Evolutionary conservation across 2,113 vertebrate genomes (phyloP).

Genomic region (Orientallactaga bullata): DNA sequence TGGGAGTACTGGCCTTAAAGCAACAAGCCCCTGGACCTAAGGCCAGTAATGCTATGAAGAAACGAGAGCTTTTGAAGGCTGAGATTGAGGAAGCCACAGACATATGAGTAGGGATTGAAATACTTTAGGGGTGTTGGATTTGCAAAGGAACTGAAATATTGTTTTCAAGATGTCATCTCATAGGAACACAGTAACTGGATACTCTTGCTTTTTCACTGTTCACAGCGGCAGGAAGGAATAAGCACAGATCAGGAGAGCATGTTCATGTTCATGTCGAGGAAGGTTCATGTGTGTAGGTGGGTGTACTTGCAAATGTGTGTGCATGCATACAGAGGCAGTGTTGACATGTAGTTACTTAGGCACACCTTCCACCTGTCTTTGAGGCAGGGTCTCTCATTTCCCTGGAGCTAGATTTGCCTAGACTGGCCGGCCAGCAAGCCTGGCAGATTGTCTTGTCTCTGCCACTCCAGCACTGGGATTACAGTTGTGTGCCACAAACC

Average conservation of each 20-base stretch:
- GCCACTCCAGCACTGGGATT: no score
- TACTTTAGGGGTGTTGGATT: neutral
- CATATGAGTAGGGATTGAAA: neutral
- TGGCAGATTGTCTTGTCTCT: no score
- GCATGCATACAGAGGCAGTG: no score
- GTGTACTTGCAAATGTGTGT: no score
- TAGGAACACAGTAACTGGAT: neutral
- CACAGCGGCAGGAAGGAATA: neutral
- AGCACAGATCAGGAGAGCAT: neutral
- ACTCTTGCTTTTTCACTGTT: neutral
- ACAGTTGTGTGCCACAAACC: no score
- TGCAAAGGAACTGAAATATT: neutral
- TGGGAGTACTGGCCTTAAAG: neutral
- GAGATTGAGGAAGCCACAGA: neutral
- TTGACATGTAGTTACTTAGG: no score
- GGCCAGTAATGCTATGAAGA: neutral
- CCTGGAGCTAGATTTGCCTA: no score
- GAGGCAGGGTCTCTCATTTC: no score
- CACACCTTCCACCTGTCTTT: no score
- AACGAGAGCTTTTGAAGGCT: slow-evolving; percentile 1
- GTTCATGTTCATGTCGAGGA: neutral
- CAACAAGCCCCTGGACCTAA: neutral
- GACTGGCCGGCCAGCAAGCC: no score
- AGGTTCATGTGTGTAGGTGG: no score
- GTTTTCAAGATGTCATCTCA: slow-evolving; percentile 13